These are phyloP conservation scores for Pseudomugil tenellus DNA, from an alignment of 2,797 vertebrate species.

Conservation along the genomic window DNA sequence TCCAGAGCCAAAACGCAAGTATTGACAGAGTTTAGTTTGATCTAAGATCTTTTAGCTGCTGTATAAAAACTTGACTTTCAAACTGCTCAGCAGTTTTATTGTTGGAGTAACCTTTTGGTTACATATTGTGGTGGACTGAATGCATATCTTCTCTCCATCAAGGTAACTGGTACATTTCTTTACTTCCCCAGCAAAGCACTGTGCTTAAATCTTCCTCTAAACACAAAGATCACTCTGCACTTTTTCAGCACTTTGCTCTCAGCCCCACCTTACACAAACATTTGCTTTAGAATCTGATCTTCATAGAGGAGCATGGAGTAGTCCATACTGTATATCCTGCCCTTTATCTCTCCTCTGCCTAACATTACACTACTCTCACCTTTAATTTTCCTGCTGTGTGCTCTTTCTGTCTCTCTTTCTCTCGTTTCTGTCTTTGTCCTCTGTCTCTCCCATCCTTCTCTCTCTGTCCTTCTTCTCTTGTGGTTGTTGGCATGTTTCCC, in stretches of 20 bases:
- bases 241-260: conserved; percentile 6
- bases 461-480: conserved; percentile 46
- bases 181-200: not conserved
- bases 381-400: conserved; percentile 9
- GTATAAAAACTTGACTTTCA: too few relatives aligned
- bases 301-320: conserved; percentile 25
- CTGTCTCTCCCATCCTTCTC: conserved; percentile 5
- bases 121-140: not conserved
- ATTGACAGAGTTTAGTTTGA: too few relatives aligned
- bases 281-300: conserved; percentile 56
- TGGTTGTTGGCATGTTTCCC: conserved; percentile 67
- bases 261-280: conserved; percentile 65
- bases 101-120: too few relatives aligned
- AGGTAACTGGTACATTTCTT: not conserved
- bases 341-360: not conserved
- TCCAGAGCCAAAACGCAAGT: too few relatives aligned
- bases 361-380: conserved; percentile 19
- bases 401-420: conserved; percentile 26
- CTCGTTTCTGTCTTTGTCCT: conserved; percentile 24
- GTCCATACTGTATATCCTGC: not conserved
- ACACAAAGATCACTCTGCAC: conserved; percentile 13
- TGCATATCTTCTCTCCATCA: not conserved
- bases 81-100: too few relatives aligned
- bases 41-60: too few relatives aligned
- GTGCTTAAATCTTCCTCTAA: conserved; percentile 5